Evolutionary conservation across 2,888 invertebrate species (phyloP).

Genomic region (Spilosoma lubricipeda): DNA sequence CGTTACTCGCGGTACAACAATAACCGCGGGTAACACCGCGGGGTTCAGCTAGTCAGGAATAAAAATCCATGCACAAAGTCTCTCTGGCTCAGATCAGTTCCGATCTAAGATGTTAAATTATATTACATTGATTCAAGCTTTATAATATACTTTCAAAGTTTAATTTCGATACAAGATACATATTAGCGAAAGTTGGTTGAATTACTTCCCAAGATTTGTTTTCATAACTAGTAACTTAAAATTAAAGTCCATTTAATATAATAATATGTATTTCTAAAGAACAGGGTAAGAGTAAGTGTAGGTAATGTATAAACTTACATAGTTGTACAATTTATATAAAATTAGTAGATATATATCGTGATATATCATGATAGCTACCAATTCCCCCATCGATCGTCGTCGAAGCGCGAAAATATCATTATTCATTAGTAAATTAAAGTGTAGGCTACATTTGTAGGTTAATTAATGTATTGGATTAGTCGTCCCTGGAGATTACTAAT

Average conservation of each 20-base stretch:
- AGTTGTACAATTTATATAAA: neutral
- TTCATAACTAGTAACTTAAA: neutral
- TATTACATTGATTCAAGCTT: too few species aligned
- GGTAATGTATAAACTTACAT: neutral
- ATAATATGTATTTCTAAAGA: neutral
- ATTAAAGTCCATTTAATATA: neutral
- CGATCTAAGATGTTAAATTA: neutral
- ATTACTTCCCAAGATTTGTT: neutral
- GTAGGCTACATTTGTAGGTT: conserved; percentile 36
- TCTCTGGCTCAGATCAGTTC: neutral
- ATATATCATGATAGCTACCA: neutral
- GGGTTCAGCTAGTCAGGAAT: too few species aligned
- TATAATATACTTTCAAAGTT: too few species aligned
- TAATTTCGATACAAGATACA: too few species aligned
- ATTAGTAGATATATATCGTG: neutral
- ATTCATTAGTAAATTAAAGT: conserved; percentile 31
- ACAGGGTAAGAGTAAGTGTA: neutral
- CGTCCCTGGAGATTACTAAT: conserved; percentile 36
- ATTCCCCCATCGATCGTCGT: conserved; percentile 8
- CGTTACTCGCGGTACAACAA: too few species aligned
- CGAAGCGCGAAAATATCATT: conserved; percentile 10
- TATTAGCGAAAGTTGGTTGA: too few species aligned
- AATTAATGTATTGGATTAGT: conserved; percentile 42
- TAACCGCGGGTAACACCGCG: too few species aligned
- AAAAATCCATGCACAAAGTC: neutral